Evolutionary conservation across 2,113 vertebrate species (phyloP), one percentile per base, ranked within the genome.

Genomic region (Larimichthys polyactis): DNA sequence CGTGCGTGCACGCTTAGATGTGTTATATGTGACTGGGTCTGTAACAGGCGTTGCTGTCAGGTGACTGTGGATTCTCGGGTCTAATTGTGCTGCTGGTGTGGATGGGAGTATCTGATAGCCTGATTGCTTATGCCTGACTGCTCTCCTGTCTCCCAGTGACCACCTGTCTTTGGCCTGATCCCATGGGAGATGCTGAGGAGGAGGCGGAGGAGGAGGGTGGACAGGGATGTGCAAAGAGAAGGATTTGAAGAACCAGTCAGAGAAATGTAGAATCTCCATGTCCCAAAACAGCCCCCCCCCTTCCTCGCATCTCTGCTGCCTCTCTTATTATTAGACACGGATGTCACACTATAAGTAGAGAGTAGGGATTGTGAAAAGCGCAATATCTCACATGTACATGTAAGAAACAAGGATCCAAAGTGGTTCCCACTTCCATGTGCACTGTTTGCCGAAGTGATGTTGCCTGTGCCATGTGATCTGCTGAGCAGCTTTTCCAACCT

Each of bases 51-150:
- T 49, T 70, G 71, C 75, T 89, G 88, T 93, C 87, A 92, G 87
- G 78, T 92, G 60, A 81, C 80, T 76, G 86, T 86, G 76, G 83
- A 90, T 90, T 87, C 82, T 79, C 60, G 14, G 81, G 75, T 87
- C 79, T 90, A 88, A 93, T 93, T 94, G 86, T 82, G 77, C 80
- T 84, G 67, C 78, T 86, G 72, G 80, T 91, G 87, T 90, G 87
- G 87, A 90, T 66, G 72, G 75, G 81, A 89, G 87, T 91, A 95
- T 94, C 92, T 92, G 87, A 93, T 95, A 84, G 78, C 92, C 87
- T 91, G 90, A 84, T 90, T 87, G 84, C 91, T 82, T 90, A 92
- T 94, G 93, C 93, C 83, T 93, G 84, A 87, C 85, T 92, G 90
- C 87, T 83, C 85, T 60, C 64, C 80, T 84, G 86, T 92, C 82